Percentiles rank a stretch among this genome's conserved stretches.
Conservation (phyloP, 2,888 invertebrate species). For the Amphimallon solstitiale region DNA sequence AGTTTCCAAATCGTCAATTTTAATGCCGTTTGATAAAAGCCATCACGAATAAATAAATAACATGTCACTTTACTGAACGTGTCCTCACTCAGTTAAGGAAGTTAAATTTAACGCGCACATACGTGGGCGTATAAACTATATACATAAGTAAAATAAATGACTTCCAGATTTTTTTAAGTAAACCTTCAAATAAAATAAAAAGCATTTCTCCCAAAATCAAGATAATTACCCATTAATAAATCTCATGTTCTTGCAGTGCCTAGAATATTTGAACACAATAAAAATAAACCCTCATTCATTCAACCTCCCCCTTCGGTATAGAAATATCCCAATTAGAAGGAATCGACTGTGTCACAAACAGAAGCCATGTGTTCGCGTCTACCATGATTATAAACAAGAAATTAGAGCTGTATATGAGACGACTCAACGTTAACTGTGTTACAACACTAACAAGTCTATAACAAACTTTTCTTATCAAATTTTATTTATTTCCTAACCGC, state of each 20-base stretch:
- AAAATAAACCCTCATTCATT: constrained; percentile 13
- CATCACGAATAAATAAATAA: too few relatives aligned
- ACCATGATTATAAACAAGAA: constrained; percentile 10
- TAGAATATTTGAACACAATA: background rate
- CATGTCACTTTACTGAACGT: too few relatives aligned
- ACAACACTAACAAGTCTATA: background rate
- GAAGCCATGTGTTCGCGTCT: constrained; percentile 3
- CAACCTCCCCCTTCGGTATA: constrained; percentile 18
- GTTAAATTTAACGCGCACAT: background rate
- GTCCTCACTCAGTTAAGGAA: background rate
- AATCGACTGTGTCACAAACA: background rate
- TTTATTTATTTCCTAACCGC: constrained; percentile 19
- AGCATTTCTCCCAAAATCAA: background rate
- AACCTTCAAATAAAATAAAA: background rate
- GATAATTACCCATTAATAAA: background rate
- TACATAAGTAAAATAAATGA: too few relatives aligned
- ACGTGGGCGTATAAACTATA: background rate
- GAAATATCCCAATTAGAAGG: constrained; percentile 6
- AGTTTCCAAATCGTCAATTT: too few relatives aligned
- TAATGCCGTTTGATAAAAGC: too few relatives aligned
- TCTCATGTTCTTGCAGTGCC: background rate
- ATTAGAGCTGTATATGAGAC: background rate
- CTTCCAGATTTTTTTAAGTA: background rate
- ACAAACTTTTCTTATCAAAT: constrained; percentile 23
- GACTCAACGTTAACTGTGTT: background rate